These are phyloP conservation scores for Exocentrus adspersus DNA, from an alignment of 2,888 invertebrate species.

Conservation along the genomic window DNA sequence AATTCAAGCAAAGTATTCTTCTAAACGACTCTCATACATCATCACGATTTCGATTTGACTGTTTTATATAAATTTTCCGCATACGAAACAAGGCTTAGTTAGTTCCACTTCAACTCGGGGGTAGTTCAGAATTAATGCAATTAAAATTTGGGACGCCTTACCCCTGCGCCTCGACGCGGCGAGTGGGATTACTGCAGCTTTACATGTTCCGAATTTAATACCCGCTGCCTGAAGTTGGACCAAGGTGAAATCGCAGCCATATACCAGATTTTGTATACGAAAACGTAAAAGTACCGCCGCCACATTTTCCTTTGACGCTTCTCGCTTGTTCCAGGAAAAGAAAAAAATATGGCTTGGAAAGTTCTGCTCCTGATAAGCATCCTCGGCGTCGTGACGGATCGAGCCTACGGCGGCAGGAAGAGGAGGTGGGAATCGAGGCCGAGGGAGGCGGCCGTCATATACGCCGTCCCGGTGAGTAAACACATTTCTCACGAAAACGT, in stretches of 20 bases:
- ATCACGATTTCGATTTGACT: no score
- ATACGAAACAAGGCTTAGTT: neutral
- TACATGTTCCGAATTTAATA: neutral
- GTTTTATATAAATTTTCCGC: neutral
- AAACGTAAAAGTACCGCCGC: no score
- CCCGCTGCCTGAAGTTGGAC: no score
- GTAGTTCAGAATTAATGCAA: neutral
- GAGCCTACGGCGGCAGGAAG: slow-evolving; percentile 37
- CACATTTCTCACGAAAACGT: slow-evolving; percentile 30
- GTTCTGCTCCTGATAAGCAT: slow-evolving; percentile 43
- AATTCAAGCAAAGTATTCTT: no score
- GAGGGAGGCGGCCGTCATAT: slow-evolving; percentile 42
- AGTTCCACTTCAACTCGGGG: neutral
- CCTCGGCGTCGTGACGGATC: slow-evolving; percentile 37
- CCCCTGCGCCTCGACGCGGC: neutral
- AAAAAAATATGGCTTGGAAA: slow-evolving; percentile 29
- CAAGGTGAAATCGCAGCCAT: no score
- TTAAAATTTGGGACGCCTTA: neutral
- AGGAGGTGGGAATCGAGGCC: slow-evolving; percentile 43
- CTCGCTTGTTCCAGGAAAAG: slow-evolving; percentile 18
- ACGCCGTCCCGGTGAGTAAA: slow-evolving; percentile 43
- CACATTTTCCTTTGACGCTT: no score
- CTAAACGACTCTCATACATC: no score
- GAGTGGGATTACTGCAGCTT: neutral
- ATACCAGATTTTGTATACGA: no score